Percentiles rank a stretch among this genome's conserved stretches.
Conservation (phyloP, 2,797 vertebrate genomes). For the Poeciliopsis paucimaculata region DNA sequence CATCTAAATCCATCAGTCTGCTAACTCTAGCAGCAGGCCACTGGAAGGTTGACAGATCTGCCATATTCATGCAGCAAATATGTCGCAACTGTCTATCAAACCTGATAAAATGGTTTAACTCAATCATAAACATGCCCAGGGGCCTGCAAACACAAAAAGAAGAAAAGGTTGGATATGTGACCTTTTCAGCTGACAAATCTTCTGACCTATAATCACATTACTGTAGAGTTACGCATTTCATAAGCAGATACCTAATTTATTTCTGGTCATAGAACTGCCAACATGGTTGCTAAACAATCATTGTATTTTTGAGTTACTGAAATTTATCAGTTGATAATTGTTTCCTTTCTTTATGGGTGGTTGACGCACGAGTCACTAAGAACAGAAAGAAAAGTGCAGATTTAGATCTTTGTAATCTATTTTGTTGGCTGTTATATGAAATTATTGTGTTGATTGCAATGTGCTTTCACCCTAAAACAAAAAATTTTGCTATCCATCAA, state of each 20-base stretch:
- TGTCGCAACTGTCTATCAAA: conserved; percentile 55
- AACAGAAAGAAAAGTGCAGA: not conserved
- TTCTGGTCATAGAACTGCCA: not conserved
- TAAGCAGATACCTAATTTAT: not conserved
- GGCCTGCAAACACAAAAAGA: conserved; percentile 43
- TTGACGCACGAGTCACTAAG: not conserved
- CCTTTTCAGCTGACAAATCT: conserved; percentile 32
- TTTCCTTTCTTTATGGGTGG: not conserved
- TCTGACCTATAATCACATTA: not conserved
- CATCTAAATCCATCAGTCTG: conserved; percentile 63
- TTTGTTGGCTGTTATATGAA: not conserved
- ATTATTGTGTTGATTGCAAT: not conserved
- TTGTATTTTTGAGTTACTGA: not conserved
- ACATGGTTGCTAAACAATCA: not conserved
- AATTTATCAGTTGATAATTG: too few relatives aligned
- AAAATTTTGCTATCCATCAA: not conserved
- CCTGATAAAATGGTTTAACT: conserved; percentile 57
- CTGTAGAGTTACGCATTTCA: not conserved
- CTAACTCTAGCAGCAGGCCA: conserved; percentile 48
- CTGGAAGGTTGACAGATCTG: conserved; percentile 64
- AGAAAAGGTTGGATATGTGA: conserved; percentile 34
- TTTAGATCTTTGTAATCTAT: not conserved
- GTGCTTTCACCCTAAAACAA: not conserved
- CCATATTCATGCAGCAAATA: conserved; percentile 61
- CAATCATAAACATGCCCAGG: conserved; percentile 37